Conservation (phyloP, 2,888 invertebrate species). For the Eilema sororculum region DNA sequence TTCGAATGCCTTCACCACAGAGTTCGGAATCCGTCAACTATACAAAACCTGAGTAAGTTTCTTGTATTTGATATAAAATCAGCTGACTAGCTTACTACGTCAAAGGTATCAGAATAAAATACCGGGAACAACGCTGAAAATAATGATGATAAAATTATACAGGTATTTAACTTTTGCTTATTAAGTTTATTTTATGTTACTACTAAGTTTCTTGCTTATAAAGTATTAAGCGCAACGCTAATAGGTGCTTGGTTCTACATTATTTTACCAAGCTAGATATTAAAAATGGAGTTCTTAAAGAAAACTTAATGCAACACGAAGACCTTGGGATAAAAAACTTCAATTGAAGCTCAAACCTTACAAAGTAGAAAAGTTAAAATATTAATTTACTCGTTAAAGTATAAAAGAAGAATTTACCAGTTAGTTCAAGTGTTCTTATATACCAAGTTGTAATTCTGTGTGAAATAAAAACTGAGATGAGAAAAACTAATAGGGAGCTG, state of each 20-base stretch:
- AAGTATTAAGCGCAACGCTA: slow-evolving; percentile 11
- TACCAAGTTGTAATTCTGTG: not conserved
- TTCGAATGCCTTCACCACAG: too few relatives aligned
- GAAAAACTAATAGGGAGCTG: too few relatives aligned
- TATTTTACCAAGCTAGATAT: slow-evolving; percentile 9
- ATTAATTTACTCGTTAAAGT: slow-evolving; percentile 16
- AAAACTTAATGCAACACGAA: slow-evolving; percentile 11
- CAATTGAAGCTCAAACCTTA: slow-evolving; percentile 18
- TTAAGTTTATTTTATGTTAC: not conserved
- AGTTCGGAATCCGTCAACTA: too few relatives aligned
- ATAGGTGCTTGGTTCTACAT: slow-evolving; percentile 13
- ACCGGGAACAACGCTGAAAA: too few relatives aligned
- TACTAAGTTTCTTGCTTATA: not conserved
- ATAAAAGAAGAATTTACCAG: not conserved
- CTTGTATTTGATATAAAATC: too few relatives aligned
- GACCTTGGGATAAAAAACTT: slow-evolving; percentile 21
- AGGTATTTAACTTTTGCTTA: not conserved
- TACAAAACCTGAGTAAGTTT: too few relatives aligned
- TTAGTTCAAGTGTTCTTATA: not conserved
- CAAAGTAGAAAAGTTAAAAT: slow-evolving; percentile 23
- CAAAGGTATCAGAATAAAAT: too few relatives aligned
- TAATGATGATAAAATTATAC: too few relatives aligned
- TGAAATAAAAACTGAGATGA: not conserved
- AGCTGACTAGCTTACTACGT: too few relatives aligned
- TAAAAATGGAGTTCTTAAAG: slow-evolving; percentile 14